These are phyloP conservation scores for Penelope pileata DNA, from an alignment of 2,113 vertebrate species.

Conservation along the genomic window DNA sequence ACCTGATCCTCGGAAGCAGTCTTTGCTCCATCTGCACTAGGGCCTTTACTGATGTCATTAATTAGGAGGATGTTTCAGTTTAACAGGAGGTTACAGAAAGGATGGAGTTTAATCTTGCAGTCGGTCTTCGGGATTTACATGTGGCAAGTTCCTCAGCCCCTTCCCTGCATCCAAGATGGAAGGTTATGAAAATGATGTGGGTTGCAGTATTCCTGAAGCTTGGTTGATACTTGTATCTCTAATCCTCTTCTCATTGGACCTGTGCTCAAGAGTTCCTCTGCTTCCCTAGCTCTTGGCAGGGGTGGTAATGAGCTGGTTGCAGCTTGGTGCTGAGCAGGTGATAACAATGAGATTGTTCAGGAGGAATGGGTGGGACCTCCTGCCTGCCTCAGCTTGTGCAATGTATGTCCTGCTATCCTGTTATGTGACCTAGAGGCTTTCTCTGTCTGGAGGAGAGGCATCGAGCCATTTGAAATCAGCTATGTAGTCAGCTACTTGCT, in stretches of 20 bases:
- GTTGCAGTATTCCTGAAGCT: constrained; percentile 43
- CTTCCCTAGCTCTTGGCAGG: constrained; percentile 60
- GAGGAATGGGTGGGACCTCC: constrained; percentile 52
- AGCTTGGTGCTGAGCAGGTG: constrained; percentile 11
- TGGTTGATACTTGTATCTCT: constrained; percentile 62
- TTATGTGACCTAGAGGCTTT: constrained; percentile 51
- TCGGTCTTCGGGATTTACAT: too few relatives aligned
- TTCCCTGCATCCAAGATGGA: constrained; percentile 3
- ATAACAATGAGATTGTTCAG: constrained; percentile 69
- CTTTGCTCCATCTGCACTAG: neutral
- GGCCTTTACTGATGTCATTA: constrained; percentile 49
- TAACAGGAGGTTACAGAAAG: neutral
- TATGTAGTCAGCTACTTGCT: neutral
- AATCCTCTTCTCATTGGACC: constrained; percentile 45
- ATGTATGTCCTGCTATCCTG: constrained; percentile 20
- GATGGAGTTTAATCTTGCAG: neutral
- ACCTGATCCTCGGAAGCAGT: neutral
- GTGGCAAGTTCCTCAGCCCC: neutral
- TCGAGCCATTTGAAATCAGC: constrained; percentile 14
- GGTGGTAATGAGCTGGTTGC: constrained; percentile 47
- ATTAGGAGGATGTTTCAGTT: neutral
- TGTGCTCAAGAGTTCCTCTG: constrained; percentile 36
- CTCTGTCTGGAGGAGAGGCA: constrained; percentile 11
- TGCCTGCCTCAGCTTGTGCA: constrained; percentile 58
- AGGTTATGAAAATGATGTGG: constrained; percentile 65